Evolutionary conservation across 2,797 vertebrate genomes (phyloP), one percentile per base, ranked within the genome.

Genomic region (Valencia hispanica): DNA sequence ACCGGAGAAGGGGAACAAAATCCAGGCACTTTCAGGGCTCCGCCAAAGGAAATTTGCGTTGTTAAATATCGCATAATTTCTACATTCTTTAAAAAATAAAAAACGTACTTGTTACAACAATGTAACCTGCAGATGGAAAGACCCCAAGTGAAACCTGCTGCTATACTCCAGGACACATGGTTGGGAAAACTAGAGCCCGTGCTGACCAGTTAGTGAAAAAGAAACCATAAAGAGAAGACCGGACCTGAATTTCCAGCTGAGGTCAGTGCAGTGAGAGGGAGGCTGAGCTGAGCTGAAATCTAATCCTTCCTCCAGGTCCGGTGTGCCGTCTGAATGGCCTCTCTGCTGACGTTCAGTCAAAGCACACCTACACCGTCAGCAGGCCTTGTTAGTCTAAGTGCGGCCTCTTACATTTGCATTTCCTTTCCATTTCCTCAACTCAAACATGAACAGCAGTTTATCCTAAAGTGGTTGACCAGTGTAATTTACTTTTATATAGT

Each of bases 271-370:
- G 43, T 12, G 77, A 84, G 76, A 80, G 55, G 27, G 53, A 30
- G 81, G 73, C 74, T 55, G 57, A 79, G 73, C 48, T 72, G 78
- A 85, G 61, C 36, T 79, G 82, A 89, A 89, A 88, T 22, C 55
- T 79, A 87, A 89, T 86, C 79, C 74, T 72, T 82, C 61, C 72
- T 83, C 73, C 20, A 32, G 77, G 86, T 81, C 79, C 66, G 75
- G 17, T 14, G 53, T 43, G 78, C 75, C 48, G 78, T 39, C 9
- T 84, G 73, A 84, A 84, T 63, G 73, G 82, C 81, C 72, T 79
- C 79, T 79, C 34, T 12, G 8, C 51, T 10, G 75, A 61, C 70
- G 66, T 71, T 68, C 73, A 68, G 81, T 81, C 74, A 77, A 53
- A 74, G 32, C n/a, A 6, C 65, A 53, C 69, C 32, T n/a, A 14